Base-by-base conservation (phyloP, 1,140 invertebrate genomes). In the Drosophila insularis region DNA sequence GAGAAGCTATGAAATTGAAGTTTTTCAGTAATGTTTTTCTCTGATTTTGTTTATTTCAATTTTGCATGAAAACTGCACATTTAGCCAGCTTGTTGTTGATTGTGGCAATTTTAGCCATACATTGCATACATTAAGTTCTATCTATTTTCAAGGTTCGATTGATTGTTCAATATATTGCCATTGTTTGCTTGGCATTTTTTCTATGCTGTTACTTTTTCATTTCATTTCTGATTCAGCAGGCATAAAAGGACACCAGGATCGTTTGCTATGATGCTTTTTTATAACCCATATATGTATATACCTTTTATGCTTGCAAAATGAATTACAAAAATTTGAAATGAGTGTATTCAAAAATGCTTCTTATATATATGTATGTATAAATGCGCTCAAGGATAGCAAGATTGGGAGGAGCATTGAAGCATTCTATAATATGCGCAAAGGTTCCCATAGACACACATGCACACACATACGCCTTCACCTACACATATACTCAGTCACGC, bases 361-460 rank as follows among this genome's bases (percentile, higher is more conserved):
- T 73, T 86, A 60, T 78, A 79, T 75, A 71, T 75, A 86, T 86
- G 71, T 75, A 86, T 86, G 72, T 71, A 75, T 71, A 87, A 79
- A 87, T 87, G 68, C 63, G 40, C 35, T 56, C 10, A 32, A 31
- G 21, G 40, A 6, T 8, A 19, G 61, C 46, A 37, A 74, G 21
- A 39, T 43, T 74, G 61, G 43, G 61, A 71, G 74, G 60, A 71
- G 74, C 61, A 81, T 82, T 79, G 68, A 67, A 78, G 78, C 56
- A 71, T 71, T 75, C 77, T 68, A 72, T 56, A 74, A 78, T 78
- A 78, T 66, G 68, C 54, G 40, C 64, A 84, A 84, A 84, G 72
- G 80, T 67, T 71, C 50, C 60, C 43, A 32, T 27, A 37, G 46
- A 62, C 53, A 73, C 72, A 65, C 55, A 58, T 43, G 78, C 8